Percentiles rank a stretch among this genome's conserved stretches.
Evolutionary conservation across 2,888 invertebrate species (phyloP).

Genomic region (Papilio gigon): DNA sequence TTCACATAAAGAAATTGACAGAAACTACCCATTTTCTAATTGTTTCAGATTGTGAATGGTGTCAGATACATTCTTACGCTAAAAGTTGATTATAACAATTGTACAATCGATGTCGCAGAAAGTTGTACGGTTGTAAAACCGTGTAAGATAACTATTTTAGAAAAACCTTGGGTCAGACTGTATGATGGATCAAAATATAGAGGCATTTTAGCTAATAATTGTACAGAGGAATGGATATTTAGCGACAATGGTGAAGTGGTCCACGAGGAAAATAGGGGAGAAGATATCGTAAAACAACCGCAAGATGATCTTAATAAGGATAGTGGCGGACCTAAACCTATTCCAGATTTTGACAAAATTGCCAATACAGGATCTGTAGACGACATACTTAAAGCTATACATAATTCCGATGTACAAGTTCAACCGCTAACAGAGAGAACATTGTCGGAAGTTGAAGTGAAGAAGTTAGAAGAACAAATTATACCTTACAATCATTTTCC

Average conservation of each 20-base stretch:
- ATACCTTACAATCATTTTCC: constrained; percentile 57
- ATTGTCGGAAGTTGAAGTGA: constrained; percentile 65
- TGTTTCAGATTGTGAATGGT: constrained; percentile 82
- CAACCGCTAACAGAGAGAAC: constrained; percentile 55
- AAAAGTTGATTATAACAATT: constrained; percentile 76
- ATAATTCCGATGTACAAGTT: constrained; percentile 60
- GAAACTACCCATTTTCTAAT: not conserved
- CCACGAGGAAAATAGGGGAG: constrained; percentile 49
- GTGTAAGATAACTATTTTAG: constrained; percentile 84
- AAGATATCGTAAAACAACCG: constrained; percentile 48
- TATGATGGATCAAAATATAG: constrained; percentile 82
- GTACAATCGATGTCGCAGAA: constrained; percentile 58
- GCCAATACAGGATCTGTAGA: constrained; percentile 62
- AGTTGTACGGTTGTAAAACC: constrained; percentile 63
- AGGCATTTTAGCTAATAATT: constrained; percentile 85
- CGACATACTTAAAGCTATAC: constrained; percentile 63
- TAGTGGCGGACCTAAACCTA: constrained; percentile 43
- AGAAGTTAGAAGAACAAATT: constrained; percentile 71
- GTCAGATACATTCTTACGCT: constrained; percentile 82
- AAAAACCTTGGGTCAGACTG: constrained; percentile 85
- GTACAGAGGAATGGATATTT: constrained; percentile 82
- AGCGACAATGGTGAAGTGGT: constrained; percentile 65
- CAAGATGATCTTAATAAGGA: constrained; percentile 39
- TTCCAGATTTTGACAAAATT: constrained; percentile 51
- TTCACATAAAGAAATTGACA: too few relatives aligned